Base-by-base conservation (phyloP, 2,113 vertebrate species). In the Leptosomus discolor region DNA sequence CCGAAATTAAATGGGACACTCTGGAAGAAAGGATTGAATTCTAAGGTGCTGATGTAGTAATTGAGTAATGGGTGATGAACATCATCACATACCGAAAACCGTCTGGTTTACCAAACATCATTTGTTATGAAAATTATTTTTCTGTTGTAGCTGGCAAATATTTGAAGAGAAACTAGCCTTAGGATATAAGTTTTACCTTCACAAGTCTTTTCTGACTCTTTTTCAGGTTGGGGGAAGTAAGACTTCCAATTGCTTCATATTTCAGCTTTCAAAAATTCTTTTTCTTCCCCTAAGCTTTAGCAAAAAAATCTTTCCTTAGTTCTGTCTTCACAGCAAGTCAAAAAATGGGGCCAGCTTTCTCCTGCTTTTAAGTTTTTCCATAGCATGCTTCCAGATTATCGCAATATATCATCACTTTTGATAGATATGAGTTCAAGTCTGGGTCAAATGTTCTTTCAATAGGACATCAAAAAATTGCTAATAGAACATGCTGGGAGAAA, bases 391-490 rank as follows among this genome's bases (percentile, higher is more conserved):
- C 48, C 69, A 94, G 84, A 85, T 92, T 95, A 83, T 43, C 67
- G 83, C 61, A 88, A 93, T 92, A 80, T 77, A 84, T 92, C 86
- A 85, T 85, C 81, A 57, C 43, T 96, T 96, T 50, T 0, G 3
- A 83, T 36, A 95, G 71, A 76, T 67, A 51, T 11, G 43, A 96
- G 39, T 90, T 97, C 53, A 94, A 83, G 85, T 60, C 63, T 83
- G 46, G 69, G 83, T 97, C 71, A 94, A 69, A 85, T 65, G n/a
- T 92, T 91, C 82, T 88, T 97, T 90, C 63, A 97, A 75, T 41
- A 81, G 8, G 43, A 86, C 43, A 77, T 64, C 1, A 73, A 88
- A 94, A 91, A 96, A 78, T 30, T 92, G 23, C 6, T 87, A 94
- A 57, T 79, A 92, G 32, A 81, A n/a, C 67, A 50, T 43, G 11